Evolutionary conservation across 1,140 invertebrate genomes (phyloP), one percentile per base, ranked within the genome.

Genomic region (Pomacea maculata): DNA sequence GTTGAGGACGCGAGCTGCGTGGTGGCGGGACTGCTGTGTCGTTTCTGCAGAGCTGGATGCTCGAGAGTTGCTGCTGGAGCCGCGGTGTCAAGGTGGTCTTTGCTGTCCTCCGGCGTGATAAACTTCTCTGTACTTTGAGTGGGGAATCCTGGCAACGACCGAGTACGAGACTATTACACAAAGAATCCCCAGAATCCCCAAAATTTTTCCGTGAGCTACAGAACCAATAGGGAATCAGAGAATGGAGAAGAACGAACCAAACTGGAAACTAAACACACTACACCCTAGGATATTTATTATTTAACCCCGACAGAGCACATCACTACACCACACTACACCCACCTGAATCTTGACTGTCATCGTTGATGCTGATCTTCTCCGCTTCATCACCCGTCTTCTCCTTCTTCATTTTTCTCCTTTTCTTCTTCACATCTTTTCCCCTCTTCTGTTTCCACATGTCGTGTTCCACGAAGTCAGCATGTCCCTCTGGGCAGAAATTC

Each of bases 281-380:
- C 34, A 45, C 34, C 34, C 34, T 45, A 45, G 34, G 34, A 45
- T 45, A 45, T 45, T 45, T 45, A 45, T 6, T 45, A 6, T 45
- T 45, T 45, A 45, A 45, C 34, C 34, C 34, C 34, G 34, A 45
- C 34, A 45, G 34, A 45, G 34, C 1, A 45, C 34, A 45, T 45
- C 34, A 45, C 34, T 45, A 45, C 34, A 17, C 15, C 57, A 61
- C 9, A 17, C 3, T 9, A 61, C 1, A 61, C 77, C 70, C 82
- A 88, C 87, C 87, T 34, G 84, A 86, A 78, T 86, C 85, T 72
- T 81, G 72, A 79, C 82, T 85, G 14, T 83, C 83, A 63, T 76
- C 80, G 80, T 84, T 86, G 29, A 80, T 65, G 14, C 80, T 82
- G 11, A 65, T 80, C 3, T 74, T 73, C 7, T 73, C 57, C n/a